phyloP scores from a whole-genome alignment of 1,140 invertebrate species.

The Latrodectus geometricus region DNA sequence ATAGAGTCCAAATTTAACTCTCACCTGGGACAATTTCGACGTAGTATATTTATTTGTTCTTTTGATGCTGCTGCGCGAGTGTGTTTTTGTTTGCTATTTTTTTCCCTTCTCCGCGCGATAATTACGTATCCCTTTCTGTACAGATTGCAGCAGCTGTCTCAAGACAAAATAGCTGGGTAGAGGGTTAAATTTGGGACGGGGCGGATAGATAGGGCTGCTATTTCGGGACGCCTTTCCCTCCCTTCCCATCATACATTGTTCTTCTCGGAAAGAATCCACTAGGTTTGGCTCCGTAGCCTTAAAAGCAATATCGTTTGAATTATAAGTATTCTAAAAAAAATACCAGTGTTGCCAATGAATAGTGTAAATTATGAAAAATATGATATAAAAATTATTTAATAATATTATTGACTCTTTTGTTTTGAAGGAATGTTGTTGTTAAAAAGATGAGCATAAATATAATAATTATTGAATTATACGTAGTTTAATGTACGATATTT shows the following conservation, averaged over 20 bases:
- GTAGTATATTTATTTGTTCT: conserved; percentile 23
- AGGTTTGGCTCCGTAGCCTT: not conserved
- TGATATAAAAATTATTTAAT: too few relatives aligned
- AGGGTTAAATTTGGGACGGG: conserved; percentile 48
- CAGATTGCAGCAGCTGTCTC: conserved; percentile 53
- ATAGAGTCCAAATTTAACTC: conserved; percentile 22
- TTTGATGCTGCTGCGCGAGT: not conserved
- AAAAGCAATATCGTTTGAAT: not conserved
- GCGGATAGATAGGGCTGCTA: conserved; percentile 39
- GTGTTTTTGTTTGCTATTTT: conserved; percentile 19
- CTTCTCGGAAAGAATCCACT: not conserved
- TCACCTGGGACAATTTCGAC: conserved; percentile 33
- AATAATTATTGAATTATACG: too few relatives aligned
- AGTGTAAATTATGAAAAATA: too few relatives aligned
- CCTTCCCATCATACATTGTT: conserved; percentile 33
- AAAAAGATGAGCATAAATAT: too few relatives aligned
- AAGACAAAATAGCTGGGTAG: conserved; percentile 13
- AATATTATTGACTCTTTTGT: too few relatives aligned
- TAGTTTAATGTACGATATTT: too few relatives aligned
- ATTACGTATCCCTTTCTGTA: conserved; percentile 53
- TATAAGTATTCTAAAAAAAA: too few relatives aligned
- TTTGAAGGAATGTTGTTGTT: too few relatives aligned
- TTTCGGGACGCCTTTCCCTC: conserved; percentile 30
- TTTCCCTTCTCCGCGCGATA: conserved; percentile 25
- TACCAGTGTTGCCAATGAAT: too few relatives aligned